Conservation (phyloP, 2,888 invertebrate genomes). For the Amblyjoppa fuscipennis region DNA sequence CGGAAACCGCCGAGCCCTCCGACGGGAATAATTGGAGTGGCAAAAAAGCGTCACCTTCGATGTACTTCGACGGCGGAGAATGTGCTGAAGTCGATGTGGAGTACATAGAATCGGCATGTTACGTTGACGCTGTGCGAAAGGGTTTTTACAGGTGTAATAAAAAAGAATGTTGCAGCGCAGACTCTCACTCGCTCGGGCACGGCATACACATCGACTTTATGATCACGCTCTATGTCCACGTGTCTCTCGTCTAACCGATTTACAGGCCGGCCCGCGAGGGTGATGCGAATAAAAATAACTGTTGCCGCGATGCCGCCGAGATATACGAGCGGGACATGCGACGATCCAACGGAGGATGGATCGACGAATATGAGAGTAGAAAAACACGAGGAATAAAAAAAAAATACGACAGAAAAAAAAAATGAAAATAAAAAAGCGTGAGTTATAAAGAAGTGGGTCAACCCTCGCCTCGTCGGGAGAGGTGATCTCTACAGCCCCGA, state of each 20-base stretch:
- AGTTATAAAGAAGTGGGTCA: slow-evolving; percentile 47
- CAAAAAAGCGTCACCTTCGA: slow-evolving; percentile 1
- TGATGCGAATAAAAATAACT: slow-evolving; percentile 25
- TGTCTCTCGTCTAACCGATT: slow-evolving; percentile 13
- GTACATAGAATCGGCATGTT: not conserved
- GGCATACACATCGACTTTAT: not conserved
- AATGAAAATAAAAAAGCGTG: not conserved
- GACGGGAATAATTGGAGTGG: not conserved
- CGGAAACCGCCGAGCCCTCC: not conserved
- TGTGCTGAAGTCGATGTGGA: not conserved
- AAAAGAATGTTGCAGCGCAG: not conserved
- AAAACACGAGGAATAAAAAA: not conserved
- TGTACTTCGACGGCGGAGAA: not conserved
- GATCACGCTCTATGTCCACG: not conserved
- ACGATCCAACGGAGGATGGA: slow-evolving; percentile 13
- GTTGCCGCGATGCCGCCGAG: slow-evolving; percentile 22
- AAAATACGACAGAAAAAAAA: slow-evolving; percentile 1
- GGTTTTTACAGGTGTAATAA: slow-evolving; percentile 22
- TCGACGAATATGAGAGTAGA: slow-evolving; percentile 23
- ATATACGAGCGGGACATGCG: slow-evolving; percentile 2
- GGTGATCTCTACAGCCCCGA: not conserved
- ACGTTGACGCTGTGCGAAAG: not conserved
- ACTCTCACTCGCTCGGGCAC: not conserved
- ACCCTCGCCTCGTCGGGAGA: slow-evolving; percentile 21
- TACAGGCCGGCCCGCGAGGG: not conserved